Conservation (phyloP, 2,888 invertebrate genomes). For the Cylloceria caligata region DNA sequence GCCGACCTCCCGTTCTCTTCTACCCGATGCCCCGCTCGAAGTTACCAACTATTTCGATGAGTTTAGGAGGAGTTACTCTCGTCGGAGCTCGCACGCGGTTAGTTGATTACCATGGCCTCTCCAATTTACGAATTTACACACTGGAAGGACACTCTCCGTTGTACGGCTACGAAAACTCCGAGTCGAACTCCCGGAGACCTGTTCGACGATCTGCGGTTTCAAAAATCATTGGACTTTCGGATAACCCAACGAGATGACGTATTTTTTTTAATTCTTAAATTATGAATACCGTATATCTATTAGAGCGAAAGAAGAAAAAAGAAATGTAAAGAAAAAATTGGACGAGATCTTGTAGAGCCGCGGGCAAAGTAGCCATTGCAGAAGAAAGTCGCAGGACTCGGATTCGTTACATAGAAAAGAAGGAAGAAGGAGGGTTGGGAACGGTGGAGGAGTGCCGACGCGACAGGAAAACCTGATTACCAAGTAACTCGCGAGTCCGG, state of each 20-base stretch:
- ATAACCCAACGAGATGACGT: background rate
- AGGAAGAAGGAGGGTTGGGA: conserved; percentile 20
- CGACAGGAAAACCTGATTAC: conserved; percentile 68
- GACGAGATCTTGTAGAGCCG: conserved; percentile 12
- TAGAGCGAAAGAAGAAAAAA: conserved; percentile 20
- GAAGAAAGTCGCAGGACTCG: conserved; percentile 47
- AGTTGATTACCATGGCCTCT: conserved; percentile 78
- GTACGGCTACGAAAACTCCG: conserved; percentile 27
- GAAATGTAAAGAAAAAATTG: conserved; percentile 17
- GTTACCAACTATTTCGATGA: conserved; percentile 81
- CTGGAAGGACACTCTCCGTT: conserved; percentile 35
- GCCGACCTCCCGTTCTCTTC: conserved; percentile 23
- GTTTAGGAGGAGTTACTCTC: conserved; percentile 72
- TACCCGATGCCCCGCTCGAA: conserved; percentile 42
- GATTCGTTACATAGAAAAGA: conserved; percentile 50
- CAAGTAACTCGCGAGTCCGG: conserved; percentile 61
- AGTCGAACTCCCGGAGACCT: conserved; percentile 2
- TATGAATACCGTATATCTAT: conserved; percentile 27
- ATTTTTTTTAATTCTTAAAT: conserved; percentile 3
- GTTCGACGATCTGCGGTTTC: no score
- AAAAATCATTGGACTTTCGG: background rate
- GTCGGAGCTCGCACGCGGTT: conserved; percentile 77
- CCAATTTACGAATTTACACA: conserved; percentile 79
- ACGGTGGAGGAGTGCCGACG: conserved; percentile 46
- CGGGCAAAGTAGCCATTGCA: conserved; percentile 35